phyloP scores from a whole-genome alignment of 2,888 invertebrate species.

The Synergus itoensis region DNA sequence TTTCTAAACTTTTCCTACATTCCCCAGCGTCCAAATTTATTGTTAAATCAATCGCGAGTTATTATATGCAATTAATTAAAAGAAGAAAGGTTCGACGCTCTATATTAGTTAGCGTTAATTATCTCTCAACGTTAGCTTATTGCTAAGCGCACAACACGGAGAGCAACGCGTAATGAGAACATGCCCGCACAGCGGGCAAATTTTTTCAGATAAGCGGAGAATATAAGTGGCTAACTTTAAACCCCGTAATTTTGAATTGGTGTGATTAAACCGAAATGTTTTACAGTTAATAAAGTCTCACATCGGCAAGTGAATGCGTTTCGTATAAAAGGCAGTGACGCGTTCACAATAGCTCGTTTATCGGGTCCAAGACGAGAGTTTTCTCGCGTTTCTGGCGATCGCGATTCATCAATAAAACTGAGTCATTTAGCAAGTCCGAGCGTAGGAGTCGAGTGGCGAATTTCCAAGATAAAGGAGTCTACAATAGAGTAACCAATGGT shows the following conservation, averaged over 20 bases:
- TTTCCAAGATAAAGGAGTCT: constrained; percentile 77
- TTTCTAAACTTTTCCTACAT: constrained; percentile 20
- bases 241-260: not conserved
- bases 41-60: not conserved
- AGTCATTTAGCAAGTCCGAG: constrained; percentile 73
- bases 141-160: too few species aligned
- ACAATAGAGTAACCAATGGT: constrained; percentile 75
- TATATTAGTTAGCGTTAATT: too few species aligned
- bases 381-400: constrained; percentile 60
- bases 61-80: not conserved
- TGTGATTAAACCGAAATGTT: not conserved
- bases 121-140: too few species aligned
- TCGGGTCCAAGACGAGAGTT: constrained; percentile 50
- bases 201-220: too few species aligned
- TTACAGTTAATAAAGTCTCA: not conserved
- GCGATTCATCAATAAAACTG: constrained; percentile 75
- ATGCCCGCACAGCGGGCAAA: too few species aligned
- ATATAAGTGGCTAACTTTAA: too few species aligned
- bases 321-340: constrained; percentile 27
- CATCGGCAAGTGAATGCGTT: not conserved
- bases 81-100: too few species aligned
- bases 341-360: constrained; percentile 56
- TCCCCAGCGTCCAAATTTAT: constrained; percentile 13
- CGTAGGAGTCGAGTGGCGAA: constrained; percentile 64
- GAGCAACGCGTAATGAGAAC: too few species aligned